These are phyloP conservation scores for Semnopithecus entellus DNA, from an alignment of 2,113 vertebrate genomes.

Conservation along the genomic window DNA sequence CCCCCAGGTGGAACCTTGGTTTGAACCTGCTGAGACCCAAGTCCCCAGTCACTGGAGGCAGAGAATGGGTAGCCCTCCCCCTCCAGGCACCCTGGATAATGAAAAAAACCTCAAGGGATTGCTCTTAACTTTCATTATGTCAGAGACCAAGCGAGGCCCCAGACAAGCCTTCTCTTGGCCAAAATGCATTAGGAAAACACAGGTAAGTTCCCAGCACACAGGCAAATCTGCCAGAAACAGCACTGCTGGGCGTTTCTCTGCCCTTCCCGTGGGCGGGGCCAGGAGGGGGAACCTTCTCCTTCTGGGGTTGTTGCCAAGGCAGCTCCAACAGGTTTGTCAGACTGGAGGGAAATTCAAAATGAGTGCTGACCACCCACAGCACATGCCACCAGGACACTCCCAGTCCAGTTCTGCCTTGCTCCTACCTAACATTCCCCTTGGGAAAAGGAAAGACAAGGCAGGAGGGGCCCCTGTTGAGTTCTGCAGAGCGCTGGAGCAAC, in stretches of 20 bases:
- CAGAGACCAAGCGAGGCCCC: background rate
- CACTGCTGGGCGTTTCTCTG: background rate
- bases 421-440: background rate
- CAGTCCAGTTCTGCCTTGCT: background rate
- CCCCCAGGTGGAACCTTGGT: background rate
- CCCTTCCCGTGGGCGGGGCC: background rate
- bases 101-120: background rate
- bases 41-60: background rate
- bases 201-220: background rate
- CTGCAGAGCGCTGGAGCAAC: too few species aligned
- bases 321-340: background rate
- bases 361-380: background rate
- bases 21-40: background rate
- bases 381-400: background rate
- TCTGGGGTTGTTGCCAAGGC: background rate
- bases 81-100: background rate
- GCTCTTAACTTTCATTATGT: background rate
- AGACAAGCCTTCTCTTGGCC: background rate
- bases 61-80: background rate
- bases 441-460: background rate
- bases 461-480: background rate
- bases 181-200: background rate
- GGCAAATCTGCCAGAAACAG: background rate
- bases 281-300: background rate
- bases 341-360: conserved; percentile 23